Percentiles rank a stretch among this genome's conserved stretches.
Evolutionary conservation across 2,797 vertebrate species (phyloP).

Genomic region (Sylvia borin): DNA sequence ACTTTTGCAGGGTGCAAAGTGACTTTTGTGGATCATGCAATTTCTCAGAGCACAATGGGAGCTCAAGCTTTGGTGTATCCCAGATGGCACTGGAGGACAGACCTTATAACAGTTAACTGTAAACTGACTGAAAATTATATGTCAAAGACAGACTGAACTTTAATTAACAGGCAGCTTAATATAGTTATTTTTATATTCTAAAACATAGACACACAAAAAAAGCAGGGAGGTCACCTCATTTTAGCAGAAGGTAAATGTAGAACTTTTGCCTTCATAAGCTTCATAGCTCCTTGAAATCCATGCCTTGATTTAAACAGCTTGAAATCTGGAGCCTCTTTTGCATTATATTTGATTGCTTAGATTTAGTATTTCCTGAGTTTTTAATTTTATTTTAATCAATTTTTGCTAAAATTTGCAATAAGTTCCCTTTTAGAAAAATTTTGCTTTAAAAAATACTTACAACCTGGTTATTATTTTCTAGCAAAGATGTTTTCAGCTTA

Average conservation of each 20-base stretch:
- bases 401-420: constrained; percentile 38
- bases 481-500: constrained; percentile 59
- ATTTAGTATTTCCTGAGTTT: constrained; percentile 32
- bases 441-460: constrained; percentile 26
- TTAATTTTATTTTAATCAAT: constrained; percentile 16
- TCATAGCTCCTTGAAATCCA: background rate
- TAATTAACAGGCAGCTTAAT: background rate
- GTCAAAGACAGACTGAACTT: constrained; percentile 12
- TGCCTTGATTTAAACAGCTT: constrained; percentile 15
- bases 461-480: constrained; percentile 59
- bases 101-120: constrained; percentile 3
- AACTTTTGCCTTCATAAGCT: background rate
- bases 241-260: constrained; percentile 11
- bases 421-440: background rate
- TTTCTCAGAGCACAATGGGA: background rate
- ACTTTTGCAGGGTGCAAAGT: background rate
- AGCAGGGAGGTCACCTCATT: background rate
- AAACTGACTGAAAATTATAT: background rate
- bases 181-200: background rate
- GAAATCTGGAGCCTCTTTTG: constrained; percentile 18
- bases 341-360: constrained; percentile 4
- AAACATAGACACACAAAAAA: background rate
- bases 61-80: background rate
- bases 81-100: background rate
- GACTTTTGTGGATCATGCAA: background rate